phyloP scores from a whole-genome alignment of 2,113 vertebrate species.

The Jaculus jaculus region DNA sequence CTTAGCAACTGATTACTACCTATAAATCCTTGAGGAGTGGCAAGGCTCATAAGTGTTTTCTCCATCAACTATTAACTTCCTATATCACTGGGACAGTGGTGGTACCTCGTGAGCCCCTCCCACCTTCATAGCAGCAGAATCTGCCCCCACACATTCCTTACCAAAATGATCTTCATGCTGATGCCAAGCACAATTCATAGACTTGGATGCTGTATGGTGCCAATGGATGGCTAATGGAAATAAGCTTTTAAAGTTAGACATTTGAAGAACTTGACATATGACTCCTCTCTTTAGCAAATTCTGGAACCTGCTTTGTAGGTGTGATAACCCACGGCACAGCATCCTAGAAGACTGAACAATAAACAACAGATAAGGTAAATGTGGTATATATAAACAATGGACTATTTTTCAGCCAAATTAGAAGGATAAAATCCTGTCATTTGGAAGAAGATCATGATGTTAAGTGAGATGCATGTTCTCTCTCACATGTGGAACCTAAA shows the following conservation, averaged over 20 bases:
- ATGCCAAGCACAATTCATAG: slow-evolving; percentile 81
- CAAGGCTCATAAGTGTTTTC: no score
- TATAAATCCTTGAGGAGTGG: no score
- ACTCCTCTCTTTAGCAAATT: neutral
- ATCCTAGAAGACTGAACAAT: slow-evolving; percentile 72
- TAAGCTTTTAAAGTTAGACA: neutral
- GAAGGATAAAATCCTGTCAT: neutral
- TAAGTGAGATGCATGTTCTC: neutral
- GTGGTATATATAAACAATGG: neutral
- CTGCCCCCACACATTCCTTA: slow-evolving; percentile 65
- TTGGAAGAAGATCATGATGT: neutral
- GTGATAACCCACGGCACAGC: slow-evolving; percentile 78
- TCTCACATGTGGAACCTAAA: neutral
- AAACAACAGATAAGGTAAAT: neutral
- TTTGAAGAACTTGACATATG: rapidly evolving
- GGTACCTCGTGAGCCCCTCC: no score
- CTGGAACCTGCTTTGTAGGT: slow-evolving; percentile 59
- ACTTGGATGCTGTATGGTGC: slow-evolving; percentile 62
- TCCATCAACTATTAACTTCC: no score
- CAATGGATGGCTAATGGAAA: neutral
- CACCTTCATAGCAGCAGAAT: neutral
- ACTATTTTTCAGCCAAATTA: neutral
- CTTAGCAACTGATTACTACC: no score
- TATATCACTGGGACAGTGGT: no score
- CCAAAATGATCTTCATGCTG: slow-evolving; percentile 85